phyloP scores from a whole-genome alignment of 1,140 invertebrate genomes.

The Hyposmocoma kahamanoa region DNA sequence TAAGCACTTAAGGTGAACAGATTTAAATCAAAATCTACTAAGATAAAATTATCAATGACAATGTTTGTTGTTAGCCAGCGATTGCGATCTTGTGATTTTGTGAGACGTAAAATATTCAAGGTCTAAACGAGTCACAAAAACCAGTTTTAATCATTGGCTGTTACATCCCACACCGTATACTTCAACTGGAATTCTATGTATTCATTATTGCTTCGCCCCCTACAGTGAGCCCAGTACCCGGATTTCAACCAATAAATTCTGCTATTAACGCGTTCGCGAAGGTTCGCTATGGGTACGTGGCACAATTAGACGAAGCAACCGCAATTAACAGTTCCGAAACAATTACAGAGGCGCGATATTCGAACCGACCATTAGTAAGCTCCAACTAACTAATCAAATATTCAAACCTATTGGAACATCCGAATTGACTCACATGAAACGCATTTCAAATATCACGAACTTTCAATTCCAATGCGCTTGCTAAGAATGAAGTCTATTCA shows the following conservation, averaged over 20 bases:
- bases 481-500: no score
- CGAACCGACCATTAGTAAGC: slow-evolving; percentile 37
- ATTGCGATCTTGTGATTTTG: no score
- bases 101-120: neutral
- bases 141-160: no score
- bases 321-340: slow-evolving; percentile 54
- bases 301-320: slow-evolving; percentile 35
- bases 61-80: no score
- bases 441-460: neutral
- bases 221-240: slow-evolving; percentile 10
- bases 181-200: no score
- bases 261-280: slow-evolving; percentile 25
- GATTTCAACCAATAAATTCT: slow-evolving; percentile 29
- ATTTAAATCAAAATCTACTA: no score
- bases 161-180: no score
- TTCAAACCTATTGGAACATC: slow-evolving; percentile 24
- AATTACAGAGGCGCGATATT: slow-evolving; percentile 54
- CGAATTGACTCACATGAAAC: slow-evolving; percentile 16
- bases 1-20: no score
- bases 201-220: no score
- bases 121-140: no score
- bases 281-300: slow-evolving; percentile 7
- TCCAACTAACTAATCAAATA: slow-evolving; percentile 42
- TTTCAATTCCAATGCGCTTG: neutral
- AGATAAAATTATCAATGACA: no score